Percentiles rank a stretch among this genome's conserved stretches.
Evolutionary conservation across 2,888 invertebrate species (phyloP).

Genomic region (Neoitamus cyanurus): DNA sequence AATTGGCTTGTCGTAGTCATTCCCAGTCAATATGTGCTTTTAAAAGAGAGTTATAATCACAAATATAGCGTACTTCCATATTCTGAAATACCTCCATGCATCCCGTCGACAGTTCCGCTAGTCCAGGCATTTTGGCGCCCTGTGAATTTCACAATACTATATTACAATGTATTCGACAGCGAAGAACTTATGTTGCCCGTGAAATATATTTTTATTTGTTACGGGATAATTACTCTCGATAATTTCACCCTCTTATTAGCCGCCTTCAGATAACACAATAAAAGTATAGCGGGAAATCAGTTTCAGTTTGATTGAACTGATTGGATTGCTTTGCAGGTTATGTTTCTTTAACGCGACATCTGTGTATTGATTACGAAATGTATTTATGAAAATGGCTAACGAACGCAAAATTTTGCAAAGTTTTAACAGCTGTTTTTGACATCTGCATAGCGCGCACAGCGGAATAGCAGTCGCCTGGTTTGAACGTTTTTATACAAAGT

Average conservation of each 20-base stretch:
- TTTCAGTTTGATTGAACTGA: not conserved
- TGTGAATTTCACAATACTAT: not conserved
- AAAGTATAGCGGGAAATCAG: not conserved
- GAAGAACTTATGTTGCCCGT: not conserved
- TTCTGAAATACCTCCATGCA: slow-evolving; percentile 59
- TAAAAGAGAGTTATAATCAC: slow-evolving; percentile 48
- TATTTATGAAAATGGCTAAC: not conserved
- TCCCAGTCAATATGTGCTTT: slow-evolving; percentile 81
- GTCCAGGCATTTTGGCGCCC: slow-evolving; percentile 56
- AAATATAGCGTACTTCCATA: not conserved
- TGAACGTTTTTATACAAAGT: not conserved
- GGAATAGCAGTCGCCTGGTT: not conserved
- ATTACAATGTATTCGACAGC: not conserved
- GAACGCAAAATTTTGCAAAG: not conserved
- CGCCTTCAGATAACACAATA: not conserved
- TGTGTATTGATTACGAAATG: not conserved
- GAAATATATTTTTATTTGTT: not conserved
- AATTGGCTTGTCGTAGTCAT: slow-evolving; percentile 76
- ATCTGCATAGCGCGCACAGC: not conserved
- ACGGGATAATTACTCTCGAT: too few relatives aligned
- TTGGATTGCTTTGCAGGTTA: too few relatives aligned
- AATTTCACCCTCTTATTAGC: not conserved
- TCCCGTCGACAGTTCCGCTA: slow-evolving; percentile 59
- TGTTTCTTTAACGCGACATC: not conserved
- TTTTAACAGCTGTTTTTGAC: not conserved